A percentile compares a stretch with the other conserved stretches of the same genome.
Conservation (phyloP, 2,888 invertebrate species). For the Drosophila nr. perissopoda region DNA sequence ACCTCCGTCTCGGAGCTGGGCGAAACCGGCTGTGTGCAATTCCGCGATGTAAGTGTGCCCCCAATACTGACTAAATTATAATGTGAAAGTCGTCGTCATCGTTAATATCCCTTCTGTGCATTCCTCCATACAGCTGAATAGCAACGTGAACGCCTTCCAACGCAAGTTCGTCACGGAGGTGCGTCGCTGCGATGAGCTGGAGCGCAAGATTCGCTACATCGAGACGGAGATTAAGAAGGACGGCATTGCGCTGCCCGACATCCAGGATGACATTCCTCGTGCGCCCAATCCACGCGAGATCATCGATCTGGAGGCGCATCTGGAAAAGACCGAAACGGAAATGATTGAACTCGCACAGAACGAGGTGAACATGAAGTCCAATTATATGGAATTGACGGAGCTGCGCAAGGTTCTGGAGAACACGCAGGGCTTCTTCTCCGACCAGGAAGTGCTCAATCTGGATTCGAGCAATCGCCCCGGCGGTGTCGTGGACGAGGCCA, state of each 20-base stretch:
- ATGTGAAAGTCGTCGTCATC: constrained; percentile 1
- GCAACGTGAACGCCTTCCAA: constrained; percentile 92
- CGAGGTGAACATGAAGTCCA: constrained; percentile 96
- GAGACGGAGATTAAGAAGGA: constrained; percentile 93
- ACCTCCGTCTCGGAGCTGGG: constrained; percentile 97
- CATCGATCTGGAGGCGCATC: constrained; percentile 92
- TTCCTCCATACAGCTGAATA: constrained; percentile 88
- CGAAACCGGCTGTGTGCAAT: constrained; percentile 97
- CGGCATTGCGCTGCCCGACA: constrained; percentile 90
- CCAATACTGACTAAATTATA: not conserved
- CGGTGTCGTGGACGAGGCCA: constrained; percentile 85
- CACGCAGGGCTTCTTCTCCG: constrained; percentile 88
- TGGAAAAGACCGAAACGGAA: constrained; percentile 98
- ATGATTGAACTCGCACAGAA: constrained; percentile 97
- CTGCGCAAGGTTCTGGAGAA: constrained; percentile 96
- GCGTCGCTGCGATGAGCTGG: constrained; percentile 94
- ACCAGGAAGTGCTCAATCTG: constrained; percentile 84
- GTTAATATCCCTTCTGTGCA: not conserved
- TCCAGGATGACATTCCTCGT: constrained; percentile 88
- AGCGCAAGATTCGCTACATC: constrained; percentile 91
- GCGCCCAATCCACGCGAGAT: constrained; percentile 92
- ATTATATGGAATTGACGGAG: constrained; percentile 96
- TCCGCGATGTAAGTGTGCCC: constrained; percentile 93
- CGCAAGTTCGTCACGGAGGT: constrained; percentile 95
- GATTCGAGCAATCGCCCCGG: constrained; percentile 91